Conservation (phyloP, 2,797 vertebrate genomes). For the Mallotus villosus region DNA sequence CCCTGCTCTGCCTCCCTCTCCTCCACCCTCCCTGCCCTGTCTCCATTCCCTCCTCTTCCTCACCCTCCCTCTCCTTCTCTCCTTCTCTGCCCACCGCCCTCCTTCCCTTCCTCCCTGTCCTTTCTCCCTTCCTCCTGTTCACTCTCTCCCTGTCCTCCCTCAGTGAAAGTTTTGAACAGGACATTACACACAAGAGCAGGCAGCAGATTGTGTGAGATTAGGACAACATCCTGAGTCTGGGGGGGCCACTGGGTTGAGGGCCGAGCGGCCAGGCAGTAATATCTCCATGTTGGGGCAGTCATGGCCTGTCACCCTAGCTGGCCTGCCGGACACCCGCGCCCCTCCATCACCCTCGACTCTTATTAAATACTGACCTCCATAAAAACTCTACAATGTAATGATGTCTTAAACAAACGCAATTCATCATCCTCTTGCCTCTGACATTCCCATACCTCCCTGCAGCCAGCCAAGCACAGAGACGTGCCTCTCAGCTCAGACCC, state of each 20-base stretch:
- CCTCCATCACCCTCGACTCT: constrained; percentile 84
- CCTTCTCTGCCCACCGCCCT: not conserved
- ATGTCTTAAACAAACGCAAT: constrained; percentile 90
- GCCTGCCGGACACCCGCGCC: constrained; percentile 75
- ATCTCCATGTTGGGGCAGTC: constrained; percentile 83
- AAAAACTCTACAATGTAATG: constrained; percentile 85
- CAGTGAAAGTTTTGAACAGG: constrained; percentile 76
- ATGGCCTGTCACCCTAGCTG: constrained; percentile 86
- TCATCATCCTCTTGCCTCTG: constrained; percentile 81
- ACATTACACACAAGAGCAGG: constrained; percentile 88
- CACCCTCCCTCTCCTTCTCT: too few species aligned
- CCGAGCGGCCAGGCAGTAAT: constrained; percentile 73
- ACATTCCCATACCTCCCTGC: constrained; percentile 58
- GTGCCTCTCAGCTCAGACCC: constrained; percentile 40
- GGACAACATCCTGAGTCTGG: constrained; percentile 77
- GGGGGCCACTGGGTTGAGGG: not conserved
- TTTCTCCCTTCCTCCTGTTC: not conserved
- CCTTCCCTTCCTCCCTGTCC: not conserved
- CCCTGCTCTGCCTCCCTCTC: not conserved
- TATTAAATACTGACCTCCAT: constrained; percentile 85
- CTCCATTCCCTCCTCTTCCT: not conserved
- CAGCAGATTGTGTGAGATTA: constrained; percentile 90
- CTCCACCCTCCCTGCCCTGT: not conserved
- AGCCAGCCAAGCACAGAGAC: constrained; percentile 41
- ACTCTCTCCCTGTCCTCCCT: constrained; percentile 46